Conservation (phyloP, 2,113 vertebrate genomes). For the Oreotragus oreotragus region DNA sequence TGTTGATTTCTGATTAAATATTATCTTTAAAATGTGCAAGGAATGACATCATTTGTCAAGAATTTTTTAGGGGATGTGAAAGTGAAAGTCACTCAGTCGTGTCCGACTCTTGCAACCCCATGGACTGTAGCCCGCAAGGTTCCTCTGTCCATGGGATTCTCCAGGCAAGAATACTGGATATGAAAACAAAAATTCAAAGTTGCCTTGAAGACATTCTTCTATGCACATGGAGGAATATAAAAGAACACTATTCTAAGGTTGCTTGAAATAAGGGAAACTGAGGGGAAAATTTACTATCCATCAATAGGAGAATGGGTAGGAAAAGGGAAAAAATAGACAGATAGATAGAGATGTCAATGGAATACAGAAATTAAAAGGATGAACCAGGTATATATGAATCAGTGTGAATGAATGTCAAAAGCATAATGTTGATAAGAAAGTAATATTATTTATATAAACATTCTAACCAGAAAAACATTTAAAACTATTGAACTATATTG, state of each 20-base stretch:
- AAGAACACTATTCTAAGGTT: background rate
- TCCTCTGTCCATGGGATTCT: background rate
- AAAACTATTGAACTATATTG: background rate
- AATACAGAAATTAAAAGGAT: background rate
- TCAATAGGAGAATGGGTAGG: background rate
- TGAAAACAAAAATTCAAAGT: background rate
- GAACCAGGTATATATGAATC: background rate
- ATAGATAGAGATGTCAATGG: background rate
- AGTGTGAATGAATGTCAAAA: background rate
- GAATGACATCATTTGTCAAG: background rate
- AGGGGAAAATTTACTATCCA: background rate
- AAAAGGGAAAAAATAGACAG: background rate
- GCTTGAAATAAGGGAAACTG: background rate
- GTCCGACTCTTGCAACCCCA: background rate
- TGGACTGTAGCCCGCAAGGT: background rate
- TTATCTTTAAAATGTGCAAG: background rate
- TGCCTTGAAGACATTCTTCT: background rate
- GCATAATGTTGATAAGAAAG: background rate
- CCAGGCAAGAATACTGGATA: background rate
- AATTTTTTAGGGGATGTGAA: background rate
- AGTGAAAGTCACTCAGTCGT: background rate
- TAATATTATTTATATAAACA: background rate
- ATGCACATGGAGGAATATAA: background rate
- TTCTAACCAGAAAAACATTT: background rate
- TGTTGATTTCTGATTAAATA: background rate